Evolutionary conservation across 2,797 vertebrate genomes (phyloP), one percentile per base, ranked within the genome.

Genomic region (Cottoperca gobio): DNA sequence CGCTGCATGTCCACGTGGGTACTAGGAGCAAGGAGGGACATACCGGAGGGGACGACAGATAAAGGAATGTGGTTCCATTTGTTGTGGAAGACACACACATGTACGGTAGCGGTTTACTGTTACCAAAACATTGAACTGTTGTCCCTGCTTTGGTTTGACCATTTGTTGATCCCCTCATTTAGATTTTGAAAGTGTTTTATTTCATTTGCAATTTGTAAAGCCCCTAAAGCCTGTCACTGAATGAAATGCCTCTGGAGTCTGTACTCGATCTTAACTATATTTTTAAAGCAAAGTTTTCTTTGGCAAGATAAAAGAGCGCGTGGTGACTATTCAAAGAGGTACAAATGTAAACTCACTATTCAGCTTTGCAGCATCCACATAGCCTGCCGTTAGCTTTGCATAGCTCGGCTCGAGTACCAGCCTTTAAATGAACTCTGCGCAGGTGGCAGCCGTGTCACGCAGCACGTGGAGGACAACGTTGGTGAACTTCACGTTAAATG

Each of bases 1-100:
- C 42, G 73, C 88, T 79, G 91, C 94, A 95, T 96, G 76, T 73
- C 81, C 26, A 14, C 42, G 70, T 49, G 16, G 12, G 55, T 6
- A 19, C 81, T 86, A 45, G 23, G 21, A 66, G 7, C 19, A 24
- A 50, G 14, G 8, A 26, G 35, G 6, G 9, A 65, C 24, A 26
- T 0, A n/a, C 37, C 4, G 31, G 5, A 8, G 5, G 9, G 14
- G 17, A 10, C 3, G 12, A 42, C 14, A 33, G 16, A 24, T 4
- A 2, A 7, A 60, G 11, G 1, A 45, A 33, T 17, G 21, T 16
- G 7, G 16, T 37, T 31, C 1, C 17, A 24, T 7, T 28, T 33
- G 4, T 4, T 46, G 16, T 35, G 7, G n/a, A n/a, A 54, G 37
- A 40, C 1, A 55, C 12, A 28, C 23, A 54, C 3, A 26, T 16